Evolutionary conservation across 2,113 vertebrate genomes (phyloP), one percentile per base, ranked within the genome.

Genomic region (Pterocles orientalis): DNA sequence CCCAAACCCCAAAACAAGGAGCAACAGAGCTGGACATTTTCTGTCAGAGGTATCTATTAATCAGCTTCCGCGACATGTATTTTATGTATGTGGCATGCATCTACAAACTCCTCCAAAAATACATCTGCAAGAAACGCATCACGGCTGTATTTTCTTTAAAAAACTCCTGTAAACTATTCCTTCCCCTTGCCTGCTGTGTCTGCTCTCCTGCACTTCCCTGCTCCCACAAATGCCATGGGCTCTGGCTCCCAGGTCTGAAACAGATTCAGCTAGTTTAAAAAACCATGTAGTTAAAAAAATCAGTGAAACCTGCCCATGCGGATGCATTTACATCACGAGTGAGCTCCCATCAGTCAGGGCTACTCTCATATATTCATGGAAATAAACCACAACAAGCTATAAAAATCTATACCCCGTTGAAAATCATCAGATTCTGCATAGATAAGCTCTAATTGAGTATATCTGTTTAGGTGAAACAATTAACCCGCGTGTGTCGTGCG

Each of bases 401-500:
- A 39, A 75, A 9, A 26, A 57, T 5, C 57, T 61, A n/a, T 0
- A 48, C 0, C 5, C 48, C 34, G 39, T 0, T 36, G 47, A 11
- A 76, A 79, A 70, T 8, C 36, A 29, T 17, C 9, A n/a, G 13
- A 39, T 20, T 45, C 28, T 57, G 71, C 58, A 50, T 3, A 91
- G 78, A 43, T 16, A 28, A 53, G 2, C 65, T 41, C 39, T 43
- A 33, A 91, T 28, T 24, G 62, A 54, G 39, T 12, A 6, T 12
- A 18, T 18, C 58, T 60, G n/a, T 16, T 28, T 10, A 71, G 68
- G 23, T 54, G 58, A 89, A 57, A 69, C 9, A 34, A 34, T 48
- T 69, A 83, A 57, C 68, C n/a, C 2, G 0, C 12, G 0, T 3
- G 47, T 2, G 33, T 8, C 31, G 29, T 36, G 45, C 0, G 33